Evolutionary conservation across 2,797 vertebrate genomes (phyloP).

Genomic region (Coracias cyanogaster): DNA sequence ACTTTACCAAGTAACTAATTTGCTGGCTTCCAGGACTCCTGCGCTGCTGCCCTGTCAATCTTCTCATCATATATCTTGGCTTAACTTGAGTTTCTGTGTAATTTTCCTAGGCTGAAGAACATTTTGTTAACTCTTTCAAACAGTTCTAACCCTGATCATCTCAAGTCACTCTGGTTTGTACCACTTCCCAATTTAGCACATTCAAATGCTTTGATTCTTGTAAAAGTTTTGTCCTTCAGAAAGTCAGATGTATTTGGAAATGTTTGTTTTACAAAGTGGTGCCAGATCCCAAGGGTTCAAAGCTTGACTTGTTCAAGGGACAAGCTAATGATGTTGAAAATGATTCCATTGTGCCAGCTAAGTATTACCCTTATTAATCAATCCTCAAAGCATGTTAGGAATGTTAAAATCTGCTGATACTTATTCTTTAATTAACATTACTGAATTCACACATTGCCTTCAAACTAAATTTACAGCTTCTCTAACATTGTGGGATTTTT

Average conservation of each 20-base stretch:
- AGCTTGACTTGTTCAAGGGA: conserved; percentile 36
- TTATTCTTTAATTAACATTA: conserved; percentile 49
- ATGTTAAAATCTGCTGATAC: conserved; percentile 36
- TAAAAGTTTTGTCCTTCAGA: conserved; percentile 50
- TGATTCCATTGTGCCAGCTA: conserved; percentile 36
- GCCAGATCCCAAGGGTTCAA: conserved; percentile 20
- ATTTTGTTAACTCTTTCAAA: neutral
- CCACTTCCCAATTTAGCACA: neutral
- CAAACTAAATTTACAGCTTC: neutral
- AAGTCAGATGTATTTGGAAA: conserved; percentile 28
- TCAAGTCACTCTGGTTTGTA: neutral
- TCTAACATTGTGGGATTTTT: neutral
- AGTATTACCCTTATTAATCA: conserved; percentile 56
- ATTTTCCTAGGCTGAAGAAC: neutral
- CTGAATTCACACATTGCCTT: neutral
- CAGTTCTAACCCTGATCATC: neutral
- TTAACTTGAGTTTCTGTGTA: neutral
- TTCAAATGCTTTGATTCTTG: conserved; percentile 6
- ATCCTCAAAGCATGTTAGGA: conserved; percentile 42
- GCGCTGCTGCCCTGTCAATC: neutral
- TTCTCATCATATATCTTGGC: neutral
- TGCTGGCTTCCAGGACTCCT: neutral
- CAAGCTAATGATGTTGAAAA: conserved; percentile 71
- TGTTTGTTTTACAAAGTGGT: conserved; percentile 33
- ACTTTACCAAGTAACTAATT: neutral